Conservation (phyloP, 2,113 vertebrate species). For the Nasalis larvatus region DNA sequence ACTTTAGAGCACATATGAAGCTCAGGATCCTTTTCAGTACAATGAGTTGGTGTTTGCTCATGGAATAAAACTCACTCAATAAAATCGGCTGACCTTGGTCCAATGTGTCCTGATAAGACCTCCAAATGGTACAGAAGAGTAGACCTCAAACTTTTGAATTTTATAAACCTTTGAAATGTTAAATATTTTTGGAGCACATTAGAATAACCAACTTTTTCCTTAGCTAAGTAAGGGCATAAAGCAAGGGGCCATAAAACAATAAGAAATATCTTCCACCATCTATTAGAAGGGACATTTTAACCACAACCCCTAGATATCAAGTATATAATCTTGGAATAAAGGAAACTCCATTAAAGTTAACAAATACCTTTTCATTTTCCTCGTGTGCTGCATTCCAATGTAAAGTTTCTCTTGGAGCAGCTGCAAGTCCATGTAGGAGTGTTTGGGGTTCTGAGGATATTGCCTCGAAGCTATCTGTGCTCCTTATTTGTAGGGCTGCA, state of each 20-base stretch:
- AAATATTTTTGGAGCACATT: neutral
- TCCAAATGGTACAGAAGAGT: neutral
- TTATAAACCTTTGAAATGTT: neutral
- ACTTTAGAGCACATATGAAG: neutral
- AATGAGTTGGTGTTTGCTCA: neutral
- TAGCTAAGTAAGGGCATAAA: neutral
- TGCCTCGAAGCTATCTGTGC: neutral
- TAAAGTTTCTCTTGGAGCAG: neutral
- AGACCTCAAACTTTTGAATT: neutral
- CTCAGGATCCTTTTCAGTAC: neutral
- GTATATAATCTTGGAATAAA: neutral
- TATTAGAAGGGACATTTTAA: neutral
- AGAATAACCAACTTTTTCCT: neutral
- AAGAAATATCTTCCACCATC: neutral
- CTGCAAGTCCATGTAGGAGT: rapidly evolving
- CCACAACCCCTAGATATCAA: neutral
- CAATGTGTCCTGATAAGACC: neutral
- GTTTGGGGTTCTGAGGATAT: neutral
- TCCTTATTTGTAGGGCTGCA: neutral
- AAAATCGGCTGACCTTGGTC: neutral
- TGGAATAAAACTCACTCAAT: neutral
- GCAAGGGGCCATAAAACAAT: neutral
- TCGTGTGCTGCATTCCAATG: neutral
- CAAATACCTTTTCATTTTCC: neutral
- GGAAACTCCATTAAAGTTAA: neutral